These are phyloP conservation scores for Ephialtes manifestator DNA, from an alignment of 2,888 invertebrate genomes.

Conservation along the genomic window DNA sequence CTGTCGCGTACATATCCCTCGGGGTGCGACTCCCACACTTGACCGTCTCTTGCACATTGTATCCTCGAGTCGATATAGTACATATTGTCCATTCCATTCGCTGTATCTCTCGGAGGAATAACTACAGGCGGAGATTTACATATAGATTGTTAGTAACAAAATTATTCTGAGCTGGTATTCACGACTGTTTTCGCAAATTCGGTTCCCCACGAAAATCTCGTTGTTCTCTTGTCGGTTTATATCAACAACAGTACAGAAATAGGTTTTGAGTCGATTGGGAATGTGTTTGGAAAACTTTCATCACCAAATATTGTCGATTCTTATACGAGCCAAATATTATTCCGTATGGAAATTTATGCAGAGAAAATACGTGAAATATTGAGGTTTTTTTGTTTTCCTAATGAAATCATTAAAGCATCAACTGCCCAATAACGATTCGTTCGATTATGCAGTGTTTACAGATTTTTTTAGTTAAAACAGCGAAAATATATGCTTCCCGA, in stretches of 20 bases:
- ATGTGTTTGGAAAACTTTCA: too few species aligned
- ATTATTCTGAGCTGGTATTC: conserved; percentile 6
- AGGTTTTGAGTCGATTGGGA: too few species aligned
- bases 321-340: too few species aligned
- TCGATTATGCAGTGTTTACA: too few species aligned
- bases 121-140: conserved; percentile 50
- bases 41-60: not conserved
- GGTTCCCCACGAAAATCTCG: not conserved
- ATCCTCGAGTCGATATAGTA: conserved; percentile 3
- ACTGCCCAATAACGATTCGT: too few species aligned
- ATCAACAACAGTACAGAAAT: not conserved
- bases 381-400: too few species aligned
- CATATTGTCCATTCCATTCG: conserved; percentile 6
- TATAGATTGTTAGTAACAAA: conserved; percentile 59
- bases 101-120: conserved; percentile 46
- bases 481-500: too few species aligned
- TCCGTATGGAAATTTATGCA: too few species aligned
- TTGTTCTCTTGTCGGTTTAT: conserved; percentile 12
- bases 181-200: not conserved
- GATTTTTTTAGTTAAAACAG: too few species aligned
- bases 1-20: conserved; percentile 9
- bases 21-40: conserved; percentile 4
- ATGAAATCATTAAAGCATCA: too few species aligned
- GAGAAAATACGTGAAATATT: too few species aligned
- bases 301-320: too few species aligned